Evolutionary conservation across 2,888 invertebrate species (phyloP).

Genomic region (Pinctada fucata): DNA sequence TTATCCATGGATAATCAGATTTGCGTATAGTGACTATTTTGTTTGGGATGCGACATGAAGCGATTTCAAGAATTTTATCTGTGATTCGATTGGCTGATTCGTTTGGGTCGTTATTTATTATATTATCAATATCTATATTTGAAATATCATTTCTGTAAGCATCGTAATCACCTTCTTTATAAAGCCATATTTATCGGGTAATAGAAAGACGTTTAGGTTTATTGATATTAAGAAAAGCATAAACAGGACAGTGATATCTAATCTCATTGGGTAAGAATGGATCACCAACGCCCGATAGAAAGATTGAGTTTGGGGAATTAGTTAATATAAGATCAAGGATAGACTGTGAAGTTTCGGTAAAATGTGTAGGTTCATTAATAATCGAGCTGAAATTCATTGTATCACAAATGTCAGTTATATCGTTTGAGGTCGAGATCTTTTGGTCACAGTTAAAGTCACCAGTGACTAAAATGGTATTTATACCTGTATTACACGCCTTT

Average conservation of each 20-base stretch:
- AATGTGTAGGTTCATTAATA: constrained; percentile 22
- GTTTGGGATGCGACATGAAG: constrained; percentile 2
- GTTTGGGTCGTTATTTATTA: neutral
- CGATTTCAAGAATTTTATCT: neutral
- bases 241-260: constrained; percentile 19
- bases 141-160: neutral
- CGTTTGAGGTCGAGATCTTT: neutral
- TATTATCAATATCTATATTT: neutral
- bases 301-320: neutral
- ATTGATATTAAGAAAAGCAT: neutral
- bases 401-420: constrained; percentile 5
- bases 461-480: neutral
- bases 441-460: constrained; percentile 23
- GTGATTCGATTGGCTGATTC: neutral
- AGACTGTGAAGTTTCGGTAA: neutral
- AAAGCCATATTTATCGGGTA: constrained; percentile 18
- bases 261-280: constrained; percentile 3
- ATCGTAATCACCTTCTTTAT: constrained; percentile 6
- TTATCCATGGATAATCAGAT: neutral
- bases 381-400: neutral
- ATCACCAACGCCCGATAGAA: constrained; percentile 10
- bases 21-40: neutral
- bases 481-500: neutral
- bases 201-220: neutral
- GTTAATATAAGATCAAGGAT: constrained; percentile 12